Percentiles rank a stretch among this genome's conserved stretches.
Evolutionary conservation across 2,113 vertebrate genomes (phyloP).

Genomic region (Neotragus moschatus): DNA sequence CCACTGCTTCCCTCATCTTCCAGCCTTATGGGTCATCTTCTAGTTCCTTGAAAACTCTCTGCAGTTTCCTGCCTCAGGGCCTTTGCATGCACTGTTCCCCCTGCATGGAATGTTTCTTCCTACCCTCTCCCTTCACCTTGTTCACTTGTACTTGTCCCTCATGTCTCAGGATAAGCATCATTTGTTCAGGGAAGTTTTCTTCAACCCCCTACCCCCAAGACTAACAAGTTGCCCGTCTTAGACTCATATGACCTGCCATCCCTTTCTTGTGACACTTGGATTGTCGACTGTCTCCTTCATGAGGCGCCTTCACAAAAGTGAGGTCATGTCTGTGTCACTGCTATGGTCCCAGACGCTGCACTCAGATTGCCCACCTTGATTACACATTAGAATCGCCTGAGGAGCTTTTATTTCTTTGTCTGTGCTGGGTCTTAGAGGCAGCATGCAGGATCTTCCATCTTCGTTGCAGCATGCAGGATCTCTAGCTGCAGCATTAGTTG

Average conservation of each 20-base stretch:
- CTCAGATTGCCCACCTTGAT: neutral
- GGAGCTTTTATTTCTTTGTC: neutral
- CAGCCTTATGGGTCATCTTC: neutral
- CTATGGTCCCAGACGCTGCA: neutral
- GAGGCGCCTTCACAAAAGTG: neutral
- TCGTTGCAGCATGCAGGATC: neutral
- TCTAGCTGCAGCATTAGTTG: neutral
- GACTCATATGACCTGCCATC: neutral
- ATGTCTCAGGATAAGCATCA: neutral
- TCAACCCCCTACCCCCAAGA: neutral
- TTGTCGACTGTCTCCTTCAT: neutral
- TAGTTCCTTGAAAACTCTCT: neutral
- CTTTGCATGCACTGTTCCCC: neutral
- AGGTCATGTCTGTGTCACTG: neutral
- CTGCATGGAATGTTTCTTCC: neutral
- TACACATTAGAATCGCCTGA: neutral
- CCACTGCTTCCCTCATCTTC: neutral
- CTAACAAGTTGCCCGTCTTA: fast-evolving
- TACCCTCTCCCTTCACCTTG: neutral
- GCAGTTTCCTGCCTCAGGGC: neutral
- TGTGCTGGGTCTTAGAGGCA: neutral
- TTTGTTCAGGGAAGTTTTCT: neutral
- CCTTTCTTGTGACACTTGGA: neutral
- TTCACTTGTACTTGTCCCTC: neutral
- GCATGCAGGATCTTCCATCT: neutral